Evolutionary conservation across 2,797 vertebrate species (phyloP).

Genomic region (Anisognathus igniventris): DNA sequence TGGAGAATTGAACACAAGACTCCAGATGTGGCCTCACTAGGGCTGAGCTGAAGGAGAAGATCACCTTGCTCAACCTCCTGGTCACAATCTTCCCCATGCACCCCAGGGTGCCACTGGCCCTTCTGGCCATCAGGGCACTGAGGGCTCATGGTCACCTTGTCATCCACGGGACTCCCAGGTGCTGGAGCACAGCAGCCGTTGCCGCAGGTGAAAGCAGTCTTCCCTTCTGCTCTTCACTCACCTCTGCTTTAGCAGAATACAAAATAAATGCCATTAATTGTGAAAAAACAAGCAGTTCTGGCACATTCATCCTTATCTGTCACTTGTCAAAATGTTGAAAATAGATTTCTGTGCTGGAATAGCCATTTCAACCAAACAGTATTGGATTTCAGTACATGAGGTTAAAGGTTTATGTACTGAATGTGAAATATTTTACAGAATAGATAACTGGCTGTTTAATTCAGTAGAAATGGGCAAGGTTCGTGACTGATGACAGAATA

Average conservation of each 20-base stretch:
- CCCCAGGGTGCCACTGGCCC: background rate
- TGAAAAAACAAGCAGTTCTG: background rate
- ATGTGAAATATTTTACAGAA: background rate
- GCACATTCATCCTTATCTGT: background rate
- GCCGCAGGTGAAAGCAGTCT: background rate
- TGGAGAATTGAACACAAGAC: background rate
- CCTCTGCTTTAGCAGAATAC: background rate
- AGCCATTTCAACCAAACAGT: background rate
- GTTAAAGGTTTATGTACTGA: background rate
- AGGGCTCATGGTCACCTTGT: rapidly evolving
- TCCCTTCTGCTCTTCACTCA: background rate
- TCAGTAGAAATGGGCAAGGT: background rate
- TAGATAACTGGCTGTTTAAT: background rate
- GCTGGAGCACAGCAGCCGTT: background rate
- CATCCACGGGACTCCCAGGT: rapidly evolving
- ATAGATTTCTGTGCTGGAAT: background rate
- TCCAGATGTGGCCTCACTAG: background rate
- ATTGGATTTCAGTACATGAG: background rate
- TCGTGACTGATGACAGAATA: background rate
- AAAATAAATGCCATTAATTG: background rate
- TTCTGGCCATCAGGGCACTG: background rate
- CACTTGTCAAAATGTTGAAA: background rate
- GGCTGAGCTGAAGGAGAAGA: background rate
- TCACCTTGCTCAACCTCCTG: background rate
- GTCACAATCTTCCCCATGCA: background rate